phyloP scores from a whole-genome alignment of 2,888 invertebrate species.

The Troides aeacus region DNA sequence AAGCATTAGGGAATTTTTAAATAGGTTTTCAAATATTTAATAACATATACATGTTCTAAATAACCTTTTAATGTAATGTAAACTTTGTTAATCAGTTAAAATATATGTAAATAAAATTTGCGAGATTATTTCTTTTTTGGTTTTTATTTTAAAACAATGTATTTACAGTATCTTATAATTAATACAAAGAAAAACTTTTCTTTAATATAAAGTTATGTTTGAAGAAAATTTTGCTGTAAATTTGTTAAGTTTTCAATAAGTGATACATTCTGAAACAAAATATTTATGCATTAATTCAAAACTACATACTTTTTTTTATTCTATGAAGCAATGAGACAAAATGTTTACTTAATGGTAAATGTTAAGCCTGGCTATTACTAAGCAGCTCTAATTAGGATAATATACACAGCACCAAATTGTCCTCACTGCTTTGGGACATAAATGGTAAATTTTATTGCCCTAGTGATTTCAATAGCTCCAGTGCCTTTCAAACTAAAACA shows the following conservation, averaged over 20 bases:
- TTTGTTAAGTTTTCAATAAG: slow-evolving; percentile 50
- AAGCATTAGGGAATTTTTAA: neutral
- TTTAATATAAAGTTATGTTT: slow-evolving; percentile 45
- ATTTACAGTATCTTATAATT: neutral
- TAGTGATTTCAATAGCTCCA: no score
- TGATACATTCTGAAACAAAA: slow-evolving; percentile 57
- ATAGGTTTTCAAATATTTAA: slow-evolving; percentile 21
- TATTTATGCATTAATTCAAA: neutral
- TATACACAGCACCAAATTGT: no score
- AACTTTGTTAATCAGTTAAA: slow-evolving; percentile 33
- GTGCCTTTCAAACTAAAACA: no score
- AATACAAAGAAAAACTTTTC: neutral
- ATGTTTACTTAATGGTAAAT: no score
- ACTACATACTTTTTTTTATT: no score
- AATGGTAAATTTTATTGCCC: no score
- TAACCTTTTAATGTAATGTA: slow-evolving; percentile 46
- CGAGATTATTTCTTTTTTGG: slow-evolving; percentile 13
- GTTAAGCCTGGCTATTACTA: no score
- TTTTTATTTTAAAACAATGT: slow-evolving; percentile 4
- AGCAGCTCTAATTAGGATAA: no score
- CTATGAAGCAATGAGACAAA: no score
- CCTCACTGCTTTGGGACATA: no score
- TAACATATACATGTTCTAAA: slow-evolving; percentile 43
- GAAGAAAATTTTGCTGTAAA: slow-evolving; percentile 50
- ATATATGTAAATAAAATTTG: slow-evolving; percentile 36